Base-by-base conservation (phyloP, 1,140 invertebrate genomes). In the Helicoverpa armigera region DNA sequence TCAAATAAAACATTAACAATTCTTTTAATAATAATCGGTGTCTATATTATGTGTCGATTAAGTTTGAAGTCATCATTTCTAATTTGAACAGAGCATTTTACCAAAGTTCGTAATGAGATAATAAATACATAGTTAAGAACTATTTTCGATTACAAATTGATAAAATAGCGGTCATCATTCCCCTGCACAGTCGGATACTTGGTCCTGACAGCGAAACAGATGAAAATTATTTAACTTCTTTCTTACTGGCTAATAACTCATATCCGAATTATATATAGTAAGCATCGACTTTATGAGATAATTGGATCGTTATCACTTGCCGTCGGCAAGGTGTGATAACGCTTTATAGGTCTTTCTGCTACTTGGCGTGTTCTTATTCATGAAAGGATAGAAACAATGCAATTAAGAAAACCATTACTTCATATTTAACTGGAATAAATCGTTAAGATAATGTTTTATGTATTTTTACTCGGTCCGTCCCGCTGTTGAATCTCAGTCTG, bases 271-370 rank as follows among this genome's bases (percentile, higher is more conserved):
- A 29, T 23, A 29, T 23, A 43, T 23, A 31, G 23, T 43, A 43
- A 43, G 35, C 35, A 61, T 13, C 23, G 11, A 16, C 13, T 61
- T 31, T 61, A 61, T 29, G 10, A 12, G 23, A 61, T 43, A 61
- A 61, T 61, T 61, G 58, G 18, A 31, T 61, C 58, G 58, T 61
- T 61, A 61, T 61, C 58, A 61, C 23, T 61, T 61, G 23, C 58
- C 58, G 58, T 29, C 58, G 58, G 58, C 58, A 61, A 13, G 11
- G 2, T 13, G 58, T 3, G 58, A 61, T 61, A 61, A 31, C 12
- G 13, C 23, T 29, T 13, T 61, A 3, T 13, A 13, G 12, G 58
- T 13, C 23, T 31, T 31, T 43, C 5, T 3, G 35, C 5, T 43
- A 9, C 9, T 43, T 43, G 7, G 35, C 9, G 35, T 43, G 35